phyloP scores from a whole-genome alignment of 2,113 vertebrate genomes.

The Crotophaga sulcirostris region DNA sequence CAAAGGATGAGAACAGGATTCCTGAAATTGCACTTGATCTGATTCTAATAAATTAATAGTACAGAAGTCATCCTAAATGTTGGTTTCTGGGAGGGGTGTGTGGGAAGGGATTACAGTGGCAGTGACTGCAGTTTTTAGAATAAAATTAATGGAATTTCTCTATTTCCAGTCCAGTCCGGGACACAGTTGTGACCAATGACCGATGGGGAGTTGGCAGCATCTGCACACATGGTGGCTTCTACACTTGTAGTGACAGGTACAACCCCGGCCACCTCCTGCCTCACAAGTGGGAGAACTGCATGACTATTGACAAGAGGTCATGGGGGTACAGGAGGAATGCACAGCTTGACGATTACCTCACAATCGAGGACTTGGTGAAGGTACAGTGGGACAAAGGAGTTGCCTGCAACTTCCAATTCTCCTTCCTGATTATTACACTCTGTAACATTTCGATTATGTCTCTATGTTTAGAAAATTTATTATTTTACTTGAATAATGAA shows the following conservation, averaged over 20 bases:
- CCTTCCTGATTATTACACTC: background rate
- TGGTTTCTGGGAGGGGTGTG: background rate
- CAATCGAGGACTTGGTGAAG: constrained; percentile 81
- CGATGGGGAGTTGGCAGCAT: constrained; percentile 88
- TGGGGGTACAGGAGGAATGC: constrained; percentile 92
- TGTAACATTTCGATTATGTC: fast-evolving
- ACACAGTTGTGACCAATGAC: constrained; percentile 94
- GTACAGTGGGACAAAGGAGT: constrained; percentile 55
- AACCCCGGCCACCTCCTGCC: constrained; percentile 87
- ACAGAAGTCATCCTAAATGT: background rate
- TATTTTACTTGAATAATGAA: background rate
- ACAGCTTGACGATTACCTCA: constrained; percentile 81
- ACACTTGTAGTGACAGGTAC: constrained; percentile 91
- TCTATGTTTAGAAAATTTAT: fast-evolving
- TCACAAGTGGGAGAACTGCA: constrained; percentile 97
- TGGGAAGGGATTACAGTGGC: background rate
- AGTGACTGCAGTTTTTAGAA: fast-evolving
- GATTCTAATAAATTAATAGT: background rate
- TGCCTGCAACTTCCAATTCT: background rate
- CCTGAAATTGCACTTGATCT: background rate
- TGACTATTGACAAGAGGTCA: constrained; percentile 88
- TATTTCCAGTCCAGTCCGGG: constrained; percentile 85
- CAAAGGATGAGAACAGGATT: background rate
- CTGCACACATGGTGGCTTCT: constrained; percentile 90
- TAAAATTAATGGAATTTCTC: background rate